Percentiles rank a stretch among this genome's conserved stretches.
phyloP scores from a whole-genome alignment of 2,113 vertebrate species.

The Nerophis ophidion region DNA sequence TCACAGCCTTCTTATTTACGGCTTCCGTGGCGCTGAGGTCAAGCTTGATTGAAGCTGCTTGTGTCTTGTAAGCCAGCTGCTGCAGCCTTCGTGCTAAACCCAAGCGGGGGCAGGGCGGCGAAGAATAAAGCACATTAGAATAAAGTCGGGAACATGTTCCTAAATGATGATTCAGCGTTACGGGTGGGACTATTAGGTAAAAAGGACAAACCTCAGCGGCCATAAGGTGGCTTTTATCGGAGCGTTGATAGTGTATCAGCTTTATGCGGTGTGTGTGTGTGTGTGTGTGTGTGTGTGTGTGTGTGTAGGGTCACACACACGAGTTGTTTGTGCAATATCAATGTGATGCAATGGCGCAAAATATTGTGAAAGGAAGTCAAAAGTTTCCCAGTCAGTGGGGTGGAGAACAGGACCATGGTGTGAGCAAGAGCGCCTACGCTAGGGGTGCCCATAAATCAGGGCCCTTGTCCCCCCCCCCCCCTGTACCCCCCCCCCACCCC shows the following conservation, averaged over 20 bases:
- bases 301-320: constrained; percentile 15
- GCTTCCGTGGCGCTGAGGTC: constrained; percentile 75
- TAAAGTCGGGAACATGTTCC: too few relatives aligned
- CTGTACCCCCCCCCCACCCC: constrained; percentile 56
- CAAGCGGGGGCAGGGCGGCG: constrained; percentile 39
- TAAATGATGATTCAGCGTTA: not conserved
- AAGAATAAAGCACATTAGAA: not conserved
- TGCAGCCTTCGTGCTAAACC: constrained; percentile 67
- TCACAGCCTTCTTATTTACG: constrained; percentile 74
- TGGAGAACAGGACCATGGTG: constrained; percentile 66
- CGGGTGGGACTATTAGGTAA: constrained; percentile 24
- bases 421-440: constrained; percentile 56
- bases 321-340: constrained; percentile 2
- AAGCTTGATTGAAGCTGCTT: constrained; percentile 69
- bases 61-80: constrained; percentile 68
- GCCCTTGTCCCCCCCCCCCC: constrained; percentile 55
- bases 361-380: not conserved
- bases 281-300: too few relatives aligned
- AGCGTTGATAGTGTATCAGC: constrained; percentile 25
- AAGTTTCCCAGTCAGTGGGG: constrained; percentile 31
- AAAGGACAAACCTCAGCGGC: constrained; percentile 40
- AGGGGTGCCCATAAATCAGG: constrained; percentile 74
- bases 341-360: not conserved
- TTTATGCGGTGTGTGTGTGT: not conserved
- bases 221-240: constrained; percentile 32